Percentiles rank a stretch among this genome's conserved stretches.
These are phyloP conservation scores for Aquatica leii DNA, from an alignment of 2,888 invertebrate genomes.

Conservation along the genomic window DNA sequence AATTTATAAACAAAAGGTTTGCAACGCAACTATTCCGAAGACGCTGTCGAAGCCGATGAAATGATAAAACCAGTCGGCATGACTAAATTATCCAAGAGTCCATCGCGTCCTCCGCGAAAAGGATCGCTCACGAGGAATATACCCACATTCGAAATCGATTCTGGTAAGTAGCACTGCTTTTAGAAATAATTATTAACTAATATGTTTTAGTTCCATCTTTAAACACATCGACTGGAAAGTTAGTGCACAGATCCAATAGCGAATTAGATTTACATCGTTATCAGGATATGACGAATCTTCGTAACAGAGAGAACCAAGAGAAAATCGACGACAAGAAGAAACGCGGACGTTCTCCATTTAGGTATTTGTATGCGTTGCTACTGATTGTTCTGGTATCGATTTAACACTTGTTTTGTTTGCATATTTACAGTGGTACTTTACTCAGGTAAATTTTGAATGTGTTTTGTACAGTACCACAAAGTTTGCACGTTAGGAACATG, in stretches of 20 bases:
- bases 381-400: conserved; percentile 18
- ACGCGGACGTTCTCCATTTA: conserved; percentile 91
- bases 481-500: conserved; percentile 7
- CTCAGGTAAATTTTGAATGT: conserved; percentile 39
- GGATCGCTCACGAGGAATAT: conserved; percentile 72
- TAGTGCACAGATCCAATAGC: conserved; percentile 76
- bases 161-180: conserved; percentile 28
- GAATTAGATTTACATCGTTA: conserved; percentile 80
- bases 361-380: conserved; percentile 60
- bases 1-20: conserved; percentile 71
- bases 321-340: conserved; percentile 68
- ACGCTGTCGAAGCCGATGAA: conserved; percentile 77
- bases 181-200: background rate
- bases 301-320: conserved; percentile 50
- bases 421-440: conserved; percentile 40
- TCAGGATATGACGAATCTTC: conserved; percentile 61
- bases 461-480: conserved; percentile 23
- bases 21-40: conserved; percentile 84
- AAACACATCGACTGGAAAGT: conserved; percentile 48
- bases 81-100: conserved; percentile 62
- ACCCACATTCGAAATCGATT: conserved; percentile 52
- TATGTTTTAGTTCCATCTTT: conserved; percentile 27
- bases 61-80: conserved; percentile 61
- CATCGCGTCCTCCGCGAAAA: conserved; percentile 78
- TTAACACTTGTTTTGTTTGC: conserved; percentile 36